Evolutionary conservation across 2,113 vertebrate genomes (phyloP).

Genomic region (Tachuris rubrigastra): DNA sequence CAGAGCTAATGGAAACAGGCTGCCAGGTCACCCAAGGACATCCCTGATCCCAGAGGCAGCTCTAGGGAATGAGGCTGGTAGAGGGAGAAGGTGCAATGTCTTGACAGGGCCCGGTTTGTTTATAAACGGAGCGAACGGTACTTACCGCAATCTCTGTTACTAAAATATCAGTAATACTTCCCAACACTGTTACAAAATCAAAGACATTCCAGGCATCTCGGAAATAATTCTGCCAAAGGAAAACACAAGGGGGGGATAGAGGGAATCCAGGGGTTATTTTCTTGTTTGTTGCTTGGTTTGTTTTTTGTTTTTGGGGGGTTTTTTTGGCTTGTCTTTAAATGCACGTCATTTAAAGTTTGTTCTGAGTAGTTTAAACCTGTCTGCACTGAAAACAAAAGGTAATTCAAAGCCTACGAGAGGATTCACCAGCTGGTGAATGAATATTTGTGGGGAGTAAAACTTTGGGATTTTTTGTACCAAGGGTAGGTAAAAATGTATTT

Average conservation of each 20-base stretch:
- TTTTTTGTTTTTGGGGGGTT: neutral
- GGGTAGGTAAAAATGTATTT: neutral
- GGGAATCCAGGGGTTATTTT: conserved; percentile 8
- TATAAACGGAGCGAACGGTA: neutral
- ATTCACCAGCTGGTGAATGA: neutral
- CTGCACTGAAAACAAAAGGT: neutral
- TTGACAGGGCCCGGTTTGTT: neutral
- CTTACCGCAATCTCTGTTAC: conserved; percentile 98
- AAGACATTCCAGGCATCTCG: conserved; percentile 98
- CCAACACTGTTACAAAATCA: conserved; percentile 97
- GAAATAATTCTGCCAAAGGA: conserved; percentile 87
- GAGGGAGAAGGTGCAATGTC: neutral
- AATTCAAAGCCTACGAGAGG: neutral
- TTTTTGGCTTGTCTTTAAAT: neutral
- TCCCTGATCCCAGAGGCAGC: neutral
- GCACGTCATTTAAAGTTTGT: fast-evolving
- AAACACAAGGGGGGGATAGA: conserved; percentile 5
- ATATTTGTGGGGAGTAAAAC: neutral
- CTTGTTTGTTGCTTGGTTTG: neutral
- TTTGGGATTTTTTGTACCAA: neutral
- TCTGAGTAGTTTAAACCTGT: neutral
- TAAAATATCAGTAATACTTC: conserved; percentile 98
- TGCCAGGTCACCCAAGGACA: neutral
- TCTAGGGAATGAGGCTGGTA: neutral
- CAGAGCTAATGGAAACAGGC: neutral